phyloP scores from a whole-genome alignment of 2,797 vertebrate genomes.

The Aratinga solstitialis region DNA sequence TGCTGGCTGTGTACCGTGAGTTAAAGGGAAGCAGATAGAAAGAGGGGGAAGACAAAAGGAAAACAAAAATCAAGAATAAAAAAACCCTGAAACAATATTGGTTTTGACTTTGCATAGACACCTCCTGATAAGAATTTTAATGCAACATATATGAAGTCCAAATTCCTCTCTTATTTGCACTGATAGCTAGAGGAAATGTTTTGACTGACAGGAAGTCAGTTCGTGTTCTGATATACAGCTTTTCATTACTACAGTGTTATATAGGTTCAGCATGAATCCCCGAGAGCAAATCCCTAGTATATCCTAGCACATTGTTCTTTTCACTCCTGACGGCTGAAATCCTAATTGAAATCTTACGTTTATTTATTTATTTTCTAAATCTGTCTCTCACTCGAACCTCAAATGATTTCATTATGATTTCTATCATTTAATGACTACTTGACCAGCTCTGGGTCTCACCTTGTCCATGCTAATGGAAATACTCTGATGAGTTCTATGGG shows the following conservation, averaged over 20 bases:
- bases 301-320: conserved; percentile 22
- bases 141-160: conserved; percentile 25
- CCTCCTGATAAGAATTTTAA: conserved; percentile 25
- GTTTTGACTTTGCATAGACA: background rate
- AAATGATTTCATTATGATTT: conserved; percentile 46
- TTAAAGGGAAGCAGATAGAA: accelerated
- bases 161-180: conserved; percentile 39
- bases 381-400: conserved; percentile 37
- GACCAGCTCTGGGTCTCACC: background rate
- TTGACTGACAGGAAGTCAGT: background rate
- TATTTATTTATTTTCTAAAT: conserved; percentile 54
- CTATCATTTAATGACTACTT: conserved; percentile 38
- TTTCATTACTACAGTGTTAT: conserved; percentile 46
- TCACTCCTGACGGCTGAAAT: conserved; percentile 22
- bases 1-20: background rate
- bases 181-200: conserved; percentile 27
- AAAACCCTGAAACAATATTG: conserved; percentile 13
- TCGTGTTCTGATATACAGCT: conserved; percentile 5
- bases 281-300: conserved; percentile 34
- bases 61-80: accelerated
- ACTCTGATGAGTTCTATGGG: background rate
- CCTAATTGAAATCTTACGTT: conserved; percentile 31
- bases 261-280: conserved; percentile 28
- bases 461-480: background rate
- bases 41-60: too few relatives aligned